Conservation (phyloP, 2,113 vertebrate genomes). For the Vidua macroura region DNA sequence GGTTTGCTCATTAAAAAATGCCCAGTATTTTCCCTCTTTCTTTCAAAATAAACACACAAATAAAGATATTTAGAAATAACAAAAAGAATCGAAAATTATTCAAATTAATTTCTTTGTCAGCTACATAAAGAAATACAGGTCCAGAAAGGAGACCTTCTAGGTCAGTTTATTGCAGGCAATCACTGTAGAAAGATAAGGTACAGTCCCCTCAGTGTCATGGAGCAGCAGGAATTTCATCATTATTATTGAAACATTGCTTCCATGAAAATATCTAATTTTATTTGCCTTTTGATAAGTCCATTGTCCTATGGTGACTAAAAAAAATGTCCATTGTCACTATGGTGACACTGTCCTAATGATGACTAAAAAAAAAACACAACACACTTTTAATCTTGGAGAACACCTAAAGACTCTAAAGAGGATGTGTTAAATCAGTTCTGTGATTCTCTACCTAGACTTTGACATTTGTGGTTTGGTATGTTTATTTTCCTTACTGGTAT, state of each 20-base stretch:
- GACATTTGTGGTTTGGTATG: not conserved
- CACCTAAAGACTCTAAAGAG: not conserved
- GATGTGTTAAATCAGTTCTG: not conserved
- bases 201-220: not conserved
- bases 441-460: not conserved
- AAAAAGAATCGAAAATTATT: not conserved
- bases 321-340: not conserved
- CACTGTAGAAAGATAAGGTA: not conserved
- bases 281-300: not conserved
- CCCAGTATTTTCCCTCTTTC: not conserved
- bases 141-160: not conserved
- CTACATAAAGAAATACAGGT: not conserved
- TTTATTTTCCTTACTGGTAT: not conserved
- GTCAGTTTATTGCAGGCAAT: not conserved
- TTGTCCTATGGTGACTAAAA: not conserved
- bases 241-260: not conserved
- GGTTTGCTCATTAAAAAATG: not conserved
- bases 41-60: not conserved
- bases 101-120: not conserved
- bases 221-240: not conserved
- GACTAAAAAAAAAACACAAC: accelerated
- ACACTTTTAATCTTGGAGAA: not conserved
- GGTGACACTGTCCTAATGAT: not conserved
- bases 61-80: not conserved
- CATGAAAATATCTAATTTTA: not conserved